phyloP scores from a whole-genome alignment of 1,140 invertebrate genomes.

The Holotrichia oblita region DNA sequence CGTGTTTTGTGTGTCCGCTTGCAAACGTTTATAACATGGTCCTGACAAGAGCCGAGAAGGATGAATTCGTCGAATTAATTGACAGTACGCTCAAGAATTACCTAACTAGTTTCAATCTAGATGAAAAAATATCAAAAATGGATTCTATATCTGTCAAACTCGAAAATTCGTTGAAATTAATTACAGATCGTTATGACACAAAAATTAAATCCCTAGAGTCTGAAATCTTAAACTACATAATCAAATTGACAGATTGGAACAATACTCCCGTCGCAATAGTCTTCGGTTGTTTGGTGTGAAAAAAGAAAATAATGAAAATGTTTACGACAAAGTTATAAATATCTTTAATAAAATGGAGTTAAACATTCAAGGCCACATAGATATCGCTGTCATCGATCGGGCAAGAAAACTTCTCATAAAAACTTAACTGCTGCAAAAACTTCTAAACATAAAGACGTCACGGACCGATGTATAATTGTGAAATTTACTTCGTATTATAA shows the following conservation, averaged over 20 bases:
- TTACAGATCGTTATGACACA: constrained; percentile 20
- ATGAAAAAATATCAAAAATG: neutral
- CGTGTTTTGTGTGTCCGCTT: too few species aligned
- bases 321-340: neutral
- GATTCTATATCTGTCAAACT: constrained; percentile 11
- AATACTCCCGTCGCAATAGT: constrained; percentile 18
- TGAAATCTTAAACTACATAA: neutral
- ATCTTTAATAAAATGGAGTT: too few species aligned
- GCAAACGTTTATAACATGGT: neutral
- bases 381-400: constrained; percentile 31
- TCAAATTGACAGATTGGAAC: constrained; percentile 20
- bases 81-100: neutral
- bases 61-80: neutral
- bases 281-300: constrained; percentile 20
- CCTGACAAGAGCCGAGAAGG: neutral
- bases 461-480: neutral
- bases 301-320: constrained; percentile 22
- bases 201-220: neutral
- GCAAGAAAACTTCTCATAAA: too few species aligned
- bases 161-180: neutral
- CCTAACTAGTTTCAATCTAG: neutral
- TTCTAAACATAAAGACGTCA: too few species aligned
- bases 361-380: neutral
- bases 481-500: constrained; percentile 19
- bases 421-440: too few species aligned